Evolutionary conservation across 2,113 vertebrate genomes (phyloP).

Genomic region (Indri indri): DNA sequence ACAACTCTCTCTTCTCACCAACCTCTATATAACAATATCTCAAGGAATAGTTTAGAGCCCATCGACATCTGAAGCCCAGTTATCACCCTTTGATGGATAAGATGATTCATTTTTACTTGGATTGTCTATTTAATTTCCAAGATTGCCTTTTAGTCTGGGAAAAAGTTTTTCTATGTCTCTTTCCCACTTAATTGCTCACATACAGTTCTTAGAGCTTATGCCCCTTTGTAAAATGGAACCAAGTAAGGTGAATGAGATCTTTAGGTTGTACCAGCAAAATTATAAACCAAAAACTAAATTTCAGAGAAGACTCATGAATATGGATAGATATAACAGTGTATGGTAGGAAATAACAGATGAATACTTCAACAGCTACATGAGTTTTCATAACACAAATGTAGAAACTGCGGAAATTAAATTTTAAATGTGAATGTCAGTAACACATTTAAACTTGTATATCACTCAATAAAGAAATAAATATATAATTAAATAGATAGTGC

Average conservation of each 20-base stretch:
- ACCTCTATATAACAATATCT: background rate
- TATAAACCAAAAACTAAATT: background rate
- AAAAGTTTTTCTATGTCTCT: background rate
- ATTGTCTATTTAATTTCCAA: background rate
- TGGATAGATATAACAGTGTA: background rate
- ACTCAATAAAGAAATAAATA: background rate
- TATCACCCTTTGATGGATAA: background rate
- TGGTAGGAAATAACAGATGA: background rate
- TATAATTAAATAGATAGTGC: background rate
- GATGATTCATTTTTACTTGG: background rate
- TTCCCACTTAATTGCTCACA: background rate
- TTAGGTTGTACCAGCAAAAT: background rate
- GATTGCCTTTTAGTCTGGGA: background rate
- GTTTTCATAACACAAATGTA: background rate
- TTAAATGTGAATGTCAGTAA: background rate
- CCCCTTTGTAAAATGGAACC: background rate
- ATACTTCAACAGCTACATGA: background rate
- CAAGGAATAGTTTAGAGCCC: background rate
- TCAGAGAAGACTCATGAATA: background rate
- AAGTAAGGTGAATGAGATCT: background rate
- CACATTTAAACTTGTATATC: background rate
- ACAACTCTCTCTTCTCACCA: background rate
- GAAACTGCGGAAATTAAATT: background rate
- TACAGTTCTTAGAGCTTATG: background rate
- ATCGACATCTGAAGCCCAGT: background rate